Evolutionary conservation across 2,113 vertebrate species (phyloP).

Genomic region (Sebastes fasciatus): DNA sequence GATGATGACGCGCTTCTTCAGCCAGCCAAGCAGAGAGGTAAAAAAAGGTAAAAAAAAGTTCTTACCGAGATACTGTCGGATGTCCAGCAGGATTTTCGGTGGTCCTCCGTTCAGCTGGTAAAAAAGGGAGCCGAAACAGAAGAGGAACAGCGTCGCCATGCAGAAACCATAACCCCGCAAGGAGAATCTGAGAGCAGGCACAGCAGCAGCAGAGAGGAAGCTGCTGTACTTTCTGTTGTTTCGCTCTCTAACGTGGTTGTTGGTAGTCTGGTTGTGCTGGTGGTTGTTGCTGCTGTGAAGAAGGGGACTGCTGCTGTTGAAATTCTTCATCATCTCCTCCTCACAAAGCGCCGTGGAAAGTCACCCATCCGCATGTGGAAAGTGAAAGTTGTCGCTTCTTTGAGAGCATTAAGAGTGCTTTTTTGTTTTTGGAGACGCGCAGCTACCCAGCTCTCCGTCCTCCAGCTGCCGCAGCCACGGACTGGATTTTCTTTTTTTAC

Average conservation of each 20-base stretch:
- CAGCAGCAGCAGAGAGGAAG: conserved; percentile 80
- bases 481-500: conserved; percentile 50
- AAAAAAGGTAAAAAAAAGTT: conserved; percentile 39
- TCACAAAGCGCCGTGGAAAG: conserved; percentile 85
- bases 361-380: conserved; percentile 87
- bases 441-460: conserved; percentile 41
- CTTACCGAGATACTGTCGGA: conserved; percentile 96
- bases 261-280: conserved; percentile 76
- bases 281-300: conserved; percentile 66
- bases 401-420: conserved; percentile 58
- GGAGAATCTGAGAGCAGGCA: conserved; percentile 74
- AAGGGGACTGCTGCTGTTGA: conserved; percentile 82
- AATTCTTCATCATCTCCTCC: conserved; percentile 92
- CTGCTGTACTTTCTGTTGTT: conserved; percentile 79
- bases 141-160: conserved; percentile 93
- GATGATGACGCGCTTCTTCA: conserved; percentile 19
- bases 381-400: conserved; percentile 77
- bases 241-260: conserved; percentile 82
- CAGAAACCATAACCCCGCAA: conserved; percentile 94
- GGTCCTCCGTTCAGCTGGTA: conserved; percentile 95
- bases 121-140: conserved; percentile 93
- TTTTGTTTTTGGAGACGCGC: conserved; percentile 61
- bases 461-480: conserved; percentile 59
- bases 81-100: conserved; percentile 92
- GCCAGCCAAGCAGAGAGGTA: background rate